Evolutionary conservation across 2,797 vertebrate genomes (phyloP), one percentile per base, ranked within the genome.

Genomic region (Hybognathus amarus): DNA sequence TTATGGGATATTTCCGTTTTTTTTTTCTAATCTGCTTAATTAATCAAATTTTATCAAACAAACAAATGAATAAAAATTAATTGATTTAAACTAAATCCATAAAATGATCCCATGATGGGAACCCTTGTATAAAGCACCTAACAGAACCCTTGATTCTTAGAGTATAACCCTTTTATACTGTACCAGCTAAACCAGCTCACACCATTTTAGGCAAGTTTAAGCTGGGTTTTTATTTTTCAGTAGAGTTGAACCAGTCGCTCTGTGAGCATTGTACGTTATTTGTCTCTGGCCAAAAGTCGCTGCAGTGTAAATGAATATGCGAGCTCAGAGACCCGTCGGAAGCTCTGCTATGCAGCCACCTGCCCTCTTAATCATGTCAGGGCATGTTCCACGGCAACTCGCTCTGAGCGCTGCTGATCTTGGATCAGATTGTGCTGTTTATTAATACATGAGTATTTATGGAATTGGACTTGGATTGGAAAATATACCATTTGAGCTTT

Each of bases 341-440:
- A 68, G 63, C 50, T 77, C 77, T 70, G 78, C 74, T 80, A 82
- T 76, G 82, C 73, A 77, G 82, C 82, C 89, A 89, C 86, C 89
- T 88, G 88, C 85, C 88, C 79, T 84, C 56, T 64, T 54, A 54
- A 82, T 82, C 87, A 81, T 79, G 89, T 73, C 87, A 86, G 85
- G 82, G 73, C 87, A 82, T 63, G 84, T 50, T 77, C 40, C 30
- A 61, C 68, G 17, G 47, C 24, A 54, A 50, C 74, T 77, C 45
- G 71, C 78, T 75, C 73, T 22, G 71, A 80, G 30, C 3, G 2
- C 40, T 38, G n/a, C 83, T 79, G 85, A 83, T 70, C 77, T 68
- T 66, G 36, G 85, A 79, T 85, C 80, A 74, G 63, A 81, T 76
- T 40, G 6, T 80, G 30, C 61, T 56, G 24, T 36, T 75, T 75